Base-by-base conservation (phyloP, 2,888 invertebrate genomes). In the Drosophila peninsularis region DNA sequence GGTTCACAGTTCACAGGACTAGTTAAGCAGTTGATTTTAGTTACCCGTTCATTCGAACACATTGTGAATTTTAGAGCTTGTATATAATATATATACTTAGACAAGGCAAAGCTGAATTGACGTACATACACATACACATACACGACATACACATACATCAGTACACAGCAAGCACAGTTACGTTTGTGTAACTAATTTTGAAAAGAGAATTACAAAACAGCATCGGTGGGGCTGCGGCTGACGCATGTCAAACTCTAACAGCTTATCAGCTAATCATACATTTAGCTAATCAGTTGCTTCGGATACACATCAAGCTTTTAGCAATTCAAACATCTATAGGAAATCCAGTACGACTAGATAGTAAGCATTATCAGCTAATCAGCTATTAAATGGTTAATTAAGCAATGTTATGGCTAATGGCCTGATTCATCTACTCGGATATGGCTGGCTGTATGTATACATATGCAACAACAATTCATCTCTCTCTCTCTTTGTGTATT, bases 321-420 rank as follows among this genome's bases (percentile, higher is more conserved):
- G 14, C 11, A 5, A 1, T n/a, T 32, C 13, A 10, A 21, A 34
- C 17, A 32, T 34, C 45, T 53, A 55, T 53, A 30, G 36, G 27
- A 42, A 37, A 72, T 19, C 64, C 45, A 17, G 11, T 7, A 13
- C 36, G 34, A 58, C 37, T 10, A 41, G 50, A 50, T 60, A 76
- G 57, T 27, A 41, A 11, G 32, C 54, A 34, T 27, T 56, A 56
- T 56, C 54, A 21, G 39, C 53, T 30, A 27, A 54, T 41, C 63
- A 64, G 56, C 49, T 34, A 44, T 27, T 69, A 63, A 63, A 63
- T 61, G 57, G 49, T 34, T 49, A 72, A 77, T 77, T 63, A 37
- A 34, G 42, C 36, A 58, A 62, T 70, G 62, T 70, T 36, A 44
- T 34, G 55, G 45, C 55, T 74, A 74, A 74, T 74, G 57, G 67